Conservation (phyloP, 2,113 vertebrate species). For the Uropsilus gracilis region DNA sequence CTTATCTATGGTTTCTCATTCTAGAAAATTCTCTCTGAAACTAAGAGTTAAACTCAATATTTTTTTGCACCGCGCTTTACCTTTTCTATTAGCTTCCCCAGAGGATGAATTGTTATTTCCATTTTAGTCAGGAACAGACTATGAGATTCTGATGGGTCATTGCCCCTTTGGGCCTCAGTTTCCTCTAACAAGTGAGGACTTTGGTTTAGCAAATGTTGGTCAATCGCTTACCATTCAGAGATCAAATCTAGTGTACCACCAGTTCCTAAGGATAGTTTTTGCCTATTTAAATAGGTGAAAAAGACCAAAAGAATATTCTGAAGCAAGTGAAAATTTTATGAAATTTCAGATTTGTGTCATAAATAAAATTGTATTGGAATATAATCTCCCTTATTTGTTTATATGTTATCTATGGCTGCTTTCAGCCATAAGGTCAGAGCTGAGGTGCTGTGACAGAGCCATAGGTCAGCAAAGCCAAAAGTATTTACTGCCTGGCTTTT, state of each 20-base stretch:
- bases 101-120: neutral
- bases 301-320: conserved; percentile 17
- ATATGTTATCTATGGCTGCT: neutral
- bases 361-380: neutral
- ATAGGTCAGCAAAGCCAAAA: neutral
- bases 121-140: neutral
- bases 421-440: neutral
- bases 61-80: neutral
- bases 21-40: conserved; percentile 9
- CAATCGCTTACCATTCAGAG: too few species aligned
- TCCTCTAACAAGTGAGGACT: neutral
- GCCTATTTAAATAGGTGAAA: neutral
- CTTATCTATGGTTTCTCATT: neutral
- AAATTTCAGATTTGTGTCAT: neutral
- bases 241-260: neutral
- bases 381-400: neutral
- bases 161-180: neutral
- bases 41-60: neutral
- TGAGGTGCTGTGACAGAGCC: neutral
- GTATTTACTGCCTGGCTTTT: neutral
- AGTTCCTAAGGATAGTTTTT: neutral
- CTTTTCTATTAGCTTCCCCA: neutral
- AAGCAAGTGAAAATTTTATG: neutral
- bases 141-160: neutral
- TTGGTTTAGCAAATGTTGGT: neutral